A percentile compares a stretch with the other conserved stretches of the same genome.
Conservation (phyloP, 2,797 vertebrate species). For the Coreius guichenoti region DNA sequence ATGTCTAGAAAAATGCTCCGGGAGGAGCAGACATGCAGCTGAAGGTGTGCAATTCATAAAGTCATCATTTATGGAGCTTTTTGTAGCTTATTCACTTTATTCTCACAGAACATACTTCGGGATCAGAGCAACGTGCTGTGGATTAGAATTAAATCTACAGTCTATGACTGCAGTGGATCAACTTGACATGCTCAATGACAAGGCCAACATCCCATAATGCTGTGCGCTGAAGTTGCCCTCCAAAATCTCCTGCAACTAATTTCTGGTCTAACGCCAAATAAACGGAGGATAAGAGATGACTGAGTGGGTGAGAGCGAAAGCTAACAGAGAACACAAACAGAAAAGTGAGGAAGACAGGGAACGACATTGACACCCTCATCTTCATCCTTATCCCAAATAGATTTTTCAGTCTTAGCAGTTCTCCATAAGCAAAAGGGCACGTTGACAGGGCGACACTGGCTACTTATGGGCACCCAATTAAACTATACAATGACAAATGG, state of each 20-base stretch:
- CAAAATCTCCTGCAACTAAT: background rate
- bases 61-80: background rate
- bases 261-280: constrained; percentile 10
- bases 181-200: background rate
- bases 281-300: constrained; percentile 39
- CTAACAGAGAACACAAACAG: constrained; percentile 13
- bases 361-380: background rate
- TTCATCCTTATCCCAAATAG: background rate
- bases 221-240: background rate
- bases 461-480: background rate
- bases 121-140: constrained; percentile 12
- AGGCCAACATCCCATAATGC: constrained; percentile 18
- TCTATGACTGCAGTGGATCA: constrained; percentile 14
- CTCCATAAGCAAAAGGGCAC: background rate
- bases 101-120: background rate
- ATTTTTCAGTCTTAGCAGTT: background rate
- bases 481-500: background rate
- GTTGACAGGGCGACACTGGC: background rate
- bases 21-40: background rate
- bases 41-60: constrained; percentile 2
- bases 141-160: constrained; percentile 21
- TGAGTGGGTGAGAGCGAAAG: constrained; percentile 30
- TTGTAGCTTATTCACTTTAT: background rate
- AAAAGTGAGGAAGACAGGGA: background rate
- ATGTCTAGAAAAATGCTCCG: background rate